Base-by-base conservation (phyloP, 2,797 vertebrate genomes). In the Rhabdophis nuchalis region DNA sequence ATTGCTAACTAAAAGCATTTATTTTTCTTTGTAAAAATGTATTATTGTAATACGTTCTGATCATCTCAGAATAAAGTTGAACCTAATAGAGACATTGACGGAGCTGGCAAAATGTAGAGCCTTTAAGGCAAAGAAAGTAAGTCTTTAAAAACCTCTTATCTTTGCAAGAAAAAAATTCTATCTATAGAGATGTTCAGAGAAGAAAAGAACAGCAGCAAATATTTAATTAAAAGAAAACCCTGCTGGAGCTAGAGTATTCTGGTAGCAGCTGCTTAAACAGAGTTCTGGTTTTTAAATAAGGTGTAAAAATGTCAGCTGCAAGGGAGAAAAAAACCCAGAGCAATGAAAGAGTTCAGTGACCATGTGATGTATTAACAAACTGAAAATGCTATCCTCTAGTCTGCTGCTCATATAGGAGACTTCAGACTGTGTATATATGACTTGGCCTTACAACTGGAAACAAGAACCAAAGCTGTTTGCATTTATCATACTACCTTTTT, bases 241-340 rank as follows among this genome's bases (percentile, higher is more conserved):
- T 94, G 56, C 87, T 94, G 88, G 89, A 94, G 53, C 93, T 20
- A 52, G 85, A 53, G 60, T 61, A 82, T 94, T 1, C 0, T 92
- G 96, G 95, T 94, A 95, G 95, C 96, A 97, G 96, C 96, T 97
- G 96, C 95, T 96, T 97, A 97, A 97, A 97, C 96, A 97, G 82
- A 95, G 94, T 91, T 94, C 92, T 94, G 91, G 92, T 94, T 91
- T 95, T 96, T 96, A 95, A 96, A 96, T 95, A 96, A 92, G 89
- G 86, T 82, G 88, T 82, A 56, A 14, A 77, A 50, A 95, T 94
- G 95, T 86, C 92, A 94, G 93, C 89, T 94, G 90, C 72, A 82
- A 46, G 10, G 5, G 20, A 25, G 54, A 95, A 94, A 92, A 96
- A 95, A 61, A 85, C n/a, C n/a, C 46, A 91, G 89, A 92, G 88